Percentiles rank a stretch among this genome's conserved stretches.
These are phyloP conservation scores for Hemiprocne comata DNA, from an alignment of 2,113 vertebrate species.

Conservation along the genomic window DNA sequence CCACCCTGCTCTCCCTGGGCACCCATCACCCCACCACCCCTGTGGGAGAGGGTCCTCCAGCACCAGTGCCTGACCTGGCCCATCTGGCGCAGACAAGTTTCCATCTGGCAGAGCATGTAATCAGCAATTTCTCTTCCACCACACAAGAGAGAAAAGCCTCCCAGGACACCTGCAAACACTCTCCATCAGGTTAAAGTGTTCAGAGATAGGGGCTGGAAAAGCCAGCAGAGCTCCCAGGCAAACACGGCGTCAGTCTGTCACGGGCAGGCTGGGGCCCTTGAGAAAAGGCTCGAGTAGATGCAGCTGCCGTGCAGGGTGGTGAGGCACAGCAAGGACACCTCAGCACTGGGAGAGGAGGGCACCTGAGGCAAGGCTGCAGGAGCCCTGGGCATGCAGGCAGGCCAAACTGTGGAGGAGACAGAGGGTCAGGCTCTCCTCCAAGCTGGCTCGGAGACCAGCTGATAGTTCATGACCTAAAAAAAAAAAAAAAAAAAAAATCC, in stretches of 20 bases:
- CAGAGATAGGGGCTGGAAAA: background rate
- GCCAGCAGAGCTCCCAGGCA: accelerated
- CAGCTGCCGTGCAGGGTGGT: background rate
- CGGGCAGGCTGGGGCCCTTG: background rate
- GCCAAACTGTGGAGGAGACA: background rate
- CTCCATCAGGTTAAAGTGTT: background rate
- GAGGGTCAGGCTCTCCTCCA: background rate
- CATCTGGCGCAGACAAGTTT: background rate
- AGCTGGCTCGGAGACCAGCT: background rate
- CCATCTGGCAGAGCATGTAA: background rate
- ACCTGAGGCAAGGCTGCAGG: background rate
- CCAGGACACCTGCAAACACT: background rate
- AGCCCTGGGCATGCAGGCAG: background rate
- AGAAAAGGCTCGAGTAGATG: conserved; percentile 28
- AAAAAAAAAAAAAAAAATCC: background rate
- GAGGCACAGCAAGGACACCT: background rate
- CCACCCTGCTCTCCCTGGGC: background rate
- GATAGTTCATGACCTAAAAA: background rate
- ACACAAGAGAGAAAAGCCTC: background rate
- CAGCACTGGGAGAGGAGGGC: accelerated
- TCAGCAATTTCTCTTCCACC: background rate
- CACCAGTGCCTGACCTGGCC: background rate
- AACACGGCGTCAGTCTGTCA: background rate
- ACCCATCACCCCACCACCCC: background rate
- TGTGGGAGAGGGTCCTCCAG: background rate